Conservation (phyloP, 2,888 invertebrate genomes). For the Ennomos quercinarius region DNA sequence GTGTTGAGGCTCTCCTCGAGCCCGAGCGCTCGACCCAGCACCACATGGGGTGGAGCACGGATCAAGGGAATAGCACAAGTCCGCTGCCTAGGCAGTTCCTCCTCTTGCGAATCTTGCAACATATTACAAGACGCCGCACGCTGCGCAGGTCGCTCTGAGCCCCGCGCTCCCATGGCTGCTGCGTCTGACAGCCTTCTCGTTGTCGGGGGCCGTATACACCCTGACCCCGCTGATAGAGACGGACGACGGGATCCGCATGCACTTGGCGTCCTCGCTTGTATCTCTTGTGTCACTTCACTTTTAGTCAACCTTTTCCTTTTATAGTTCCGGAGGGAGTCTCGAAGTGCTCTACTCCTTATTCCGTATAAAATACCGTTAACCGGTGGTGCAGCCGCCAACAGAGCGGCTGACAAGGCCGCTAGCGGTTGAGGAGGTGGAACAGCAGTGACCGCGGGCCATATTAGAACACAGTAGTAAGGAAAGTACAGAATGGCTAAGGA, state of each 20-base stretch:
- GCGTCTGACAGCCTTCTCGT: constrained; percentile 76
- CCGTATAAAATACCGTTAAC: constrained; percentile 93
- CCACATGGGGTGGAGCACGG: constrained; percentile 85
- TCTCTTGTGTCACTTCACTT: constrained; percentile 92
- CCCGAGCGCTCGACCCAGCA: constrained; percentile 86
- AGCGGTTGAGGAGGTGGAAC: constrained; percentile 66
- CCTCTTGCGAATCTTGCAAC: constrained; percentile 86
- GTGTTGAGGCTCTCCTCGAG: constrained; percentile 69
- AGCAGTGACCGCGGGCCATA: constrained; percentile 86
- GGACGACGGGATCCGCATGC: constrained; percentile 91
- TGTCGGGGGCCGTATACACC: constrained; percentile 74
- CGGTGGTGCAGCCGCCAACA: constrained; percentile 89
- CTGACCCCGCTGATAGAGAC: constrained; percentile 87
- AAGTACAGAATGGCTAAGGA: constrained; percentile 90
- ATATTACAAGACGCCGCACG: constrained; percentile 90
- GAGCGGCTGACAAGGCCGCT: constrained; percentile 86
- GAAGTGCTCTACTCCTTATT: constrained; percentile 89
- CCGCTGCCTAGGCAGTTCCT: constrained; percentile 64
- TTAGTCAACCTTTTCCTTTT: constrained; percentile 92
- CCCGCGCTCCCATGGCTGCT: constrained; percentile 74
- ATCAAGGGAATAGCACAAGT: constrained; percentile 78
- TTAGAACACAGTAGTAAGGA: constrained; percentile 89
- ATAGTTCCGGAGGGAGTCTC: constrained; percentile 91
- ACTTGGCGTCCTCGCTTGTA: constrained; percentile 92
- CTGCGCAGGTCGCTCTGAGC: constrained; percentile 78